Conservation (phyloP, 2,797 vertebrate genomes). For the Clarias platycephalus region DNA sequence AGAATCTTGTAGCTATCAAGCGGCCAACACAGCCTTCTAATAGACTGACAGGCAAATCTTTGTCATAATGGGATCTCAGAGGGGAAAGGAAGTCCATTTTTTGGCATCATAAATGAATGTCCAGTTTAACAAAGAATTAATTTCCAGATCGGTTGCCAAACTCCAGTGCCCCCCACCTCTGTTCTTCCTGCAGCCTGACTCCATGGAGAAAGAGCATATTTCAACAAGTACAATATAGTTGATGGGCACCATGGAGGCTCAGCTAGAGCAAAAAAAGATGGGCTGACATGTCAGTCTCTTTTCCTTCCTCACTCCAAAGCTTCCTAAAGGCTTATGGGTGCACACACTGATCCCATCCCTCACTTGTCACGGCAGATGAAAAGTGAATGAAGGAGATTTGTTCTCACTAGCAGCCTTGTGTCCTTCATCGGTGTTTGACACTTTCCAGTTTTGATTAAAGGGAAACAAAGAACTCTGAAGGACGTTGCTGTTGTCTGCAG, state of each 20-base stretch:
- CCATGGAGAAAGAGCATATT: constrained; percentile 62
- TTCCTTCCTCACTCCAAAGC: constrained; percentile 41
- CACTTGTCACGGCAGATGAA: constrained; percentile 33
- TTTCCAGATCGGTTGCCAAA: constrained; percentile 50
- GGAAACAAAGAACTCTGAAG: neutral
- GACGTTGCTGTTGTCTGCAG: neutral
- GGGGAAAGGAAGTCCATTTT: constrained; percentile 54
- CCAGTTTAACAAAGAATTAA: constrained; percentile 53
- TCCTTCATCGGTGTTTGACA: constrained; percentile 39
- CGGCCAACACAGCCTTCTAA: constrained; percentile 35
- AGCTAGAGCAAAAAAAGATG: constrained; percentile 45
- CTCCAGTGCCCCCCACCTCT: constrained; percentile 20
- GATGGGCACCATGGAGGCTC: constrained; percentile 52
- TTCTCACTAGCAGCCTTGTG: constrained; percentile 36
- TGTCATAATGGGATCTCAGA: constrained; percentile 49
- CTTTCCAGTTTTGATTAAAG: constrained; percentile 27
- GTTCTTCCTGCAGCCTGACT: constrained; percentile 56
- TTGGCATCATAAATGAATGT: constrained; percentile 52
- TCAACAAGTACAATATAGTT: constrained; percentile 66
- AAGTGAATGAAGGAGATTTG: constrained; percentile 45
- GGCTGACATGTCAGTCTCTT: constrained; percentile 54
- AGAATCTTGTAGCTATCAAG: constrained; percentile 41
- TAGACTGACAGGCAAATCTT: constrained; percentile 43
- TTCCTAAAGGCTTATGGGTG: constrained; percentile 44
- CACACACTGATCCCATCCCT: constrained; percentile 42